Base-by-base conservation (phyloP, 30 jellyfish, hydroid and myxozoan genomes). In the Sanderia malayensis region DNA sequence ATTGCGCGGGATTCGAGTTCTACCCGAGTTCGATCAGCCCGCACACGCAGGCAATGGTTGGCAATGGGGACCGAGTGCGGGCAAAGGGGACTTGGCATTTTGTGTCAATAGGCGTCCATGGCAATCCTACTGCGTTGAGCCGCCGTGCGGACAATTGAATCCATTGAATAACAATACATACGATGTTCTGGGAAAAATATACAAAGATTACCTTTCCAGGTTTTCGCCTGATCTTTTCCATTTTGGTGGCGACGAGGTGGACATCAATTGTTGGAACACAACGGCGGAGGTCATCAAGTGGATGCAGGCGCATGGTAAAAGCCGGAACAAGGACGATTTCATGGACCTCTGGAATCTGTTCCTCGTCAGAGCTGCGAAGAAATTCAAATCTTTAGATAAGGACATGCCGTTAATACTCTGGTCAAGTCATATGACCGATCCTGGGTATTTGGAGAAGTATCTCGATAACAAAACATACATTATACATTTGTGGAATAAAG, bases 11-110 rank as follows among this genome's bases (percentile, higher is more conserved):
- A 73, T 82, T 23, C 79, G 84, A 18, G 87, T 82, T 44, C 28
- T 82, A 18, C 94, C 94, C 3, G 94, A 82, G 80, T 82, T 82
- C 31, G 94, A 82, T 44, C 84, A 67, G 82, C 94, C 94, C 7
- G 94, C 86, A 0, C 94, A 82, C 58, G 81, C 94, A 1, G 84
- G 94, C 3, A 73, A 71, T 31, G 94, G 86, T 2, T 67, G 84
- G 94, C 94, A 82, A 23, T 65, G 80, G 87, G 79, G 94, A 9
- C 80, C 60, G 44, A 73, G 41, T 0, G 87, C 82, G 19, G 84
- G 86, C 53, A 49, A 59, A 25, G 94, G 84, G 11, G 46, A 32
- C 31, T n/a, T 73, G 77, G 94, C 94, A 13, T 55, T 82, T 31
- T 82, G 94, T 44, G 83, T 79, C 20, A 79, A 79, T 29, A 74